A percentile compares a stretch with the other conserved stretches of the same genome.
Evolutionary conservation across 2,797 vertebrate species (phyloP).

Genomic region (Perodicticus potto): DNA sequence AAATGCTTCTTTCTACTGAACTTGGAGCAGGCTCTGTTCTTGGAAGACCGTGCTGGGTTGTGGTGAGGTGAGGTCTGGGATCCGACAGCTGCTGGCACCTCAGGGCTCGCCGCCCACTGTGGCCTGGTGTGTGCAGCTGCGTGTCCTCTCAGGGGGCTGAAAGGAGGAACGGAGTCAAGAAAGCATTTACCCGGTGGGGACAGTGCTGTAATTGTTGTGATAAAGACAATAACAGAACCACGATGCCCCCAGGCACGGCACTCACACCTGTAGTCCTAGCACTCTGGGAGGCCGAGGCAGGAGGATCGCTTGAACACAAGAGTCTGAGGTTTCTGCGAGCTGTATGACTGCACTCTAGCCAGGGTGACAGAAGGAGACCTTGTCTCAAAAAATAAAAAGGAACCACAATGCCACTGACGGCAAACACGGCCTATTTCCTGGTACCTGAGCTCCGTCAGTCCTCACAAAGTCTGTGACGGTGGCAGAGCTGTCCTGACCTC

Average conservation of each 20-base stretch:
- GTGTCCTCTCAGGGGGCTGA: not conserved
- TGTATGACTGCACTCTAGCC: no score
- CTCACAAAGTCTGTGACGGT: not conserved
- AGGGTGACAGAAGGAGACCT: no score
- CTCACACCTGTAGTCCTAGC: no score
- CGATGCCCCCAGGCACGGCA: not conserved
- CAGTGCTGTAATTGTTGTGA: not conserved
- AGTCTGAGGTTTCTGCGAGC: no score
- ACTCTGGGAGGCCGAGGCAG: no score
- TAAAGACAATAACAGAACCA: not conserved
- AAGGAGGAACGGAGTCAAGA: not conserved
- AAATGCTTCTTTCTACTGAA: not conserved
- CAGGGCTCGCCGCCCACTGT: accelerated
- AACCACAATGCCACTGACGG: not conserved
- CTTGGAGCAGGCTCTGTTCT: not conserved
- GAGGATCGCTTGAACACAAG: no score
- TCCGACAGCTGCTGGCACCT: not conserved
- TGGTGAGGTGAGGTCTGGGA: not conserved
- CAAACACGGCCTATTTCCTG: not conserved
- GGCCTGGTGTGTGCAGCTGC: not conserved
- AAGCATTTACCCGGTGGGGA: not conserved
- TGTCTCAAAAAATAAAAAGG: no score
- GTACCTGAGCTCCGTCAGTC: not conserved
- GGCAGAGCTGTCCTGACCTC: not conserved
- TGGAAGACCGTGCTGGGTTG: not conserved